phyloP scores from a whole-genome alignment of 1,140 invertebrate genomes.

The Schlechtendalia chinensis region DNA sequence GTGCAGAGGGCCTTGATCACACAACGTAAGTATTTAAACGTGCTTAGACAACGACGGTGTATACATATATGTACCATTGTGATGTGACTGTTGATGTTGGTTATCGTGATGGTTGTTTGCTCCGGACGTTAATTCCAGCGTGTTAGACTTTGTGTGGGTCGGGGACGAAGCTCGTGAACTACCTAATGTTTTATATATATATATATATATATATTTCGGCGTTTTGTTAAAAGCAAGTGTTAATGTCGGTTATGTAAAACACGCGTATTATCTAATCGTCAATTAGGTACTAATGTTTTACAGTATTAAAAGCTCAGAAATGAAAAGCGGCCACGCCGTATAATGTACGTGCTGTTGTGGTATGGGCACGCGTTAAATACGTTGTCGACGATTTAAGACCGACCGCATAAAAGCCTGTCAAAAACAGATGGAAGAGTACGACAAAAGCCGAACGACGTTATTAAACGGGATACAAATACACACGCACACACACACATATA shows the following conservation, averaged over 20 bases:
- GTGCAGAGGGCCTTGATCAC: too few species aligned
- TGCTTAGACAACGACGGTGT: conserved; percentile 31
- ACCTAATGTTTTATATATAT: conserved; percentile 56
- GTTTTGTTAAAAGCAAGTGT: background rate
- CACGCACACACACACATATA: too few species aligned
- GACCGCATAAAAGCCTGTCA: too few species aligned
- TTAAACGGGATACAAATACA: too few species aligned
- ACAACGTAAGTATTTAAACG: background rate
- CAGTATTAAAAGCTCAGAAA: conserved; percentile 4
- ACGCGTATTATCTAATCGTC: conserved; percentile 3
- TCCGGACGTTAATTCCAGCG: conserved; percentile 41
- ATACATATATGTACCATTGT: conserved; percentile 36
- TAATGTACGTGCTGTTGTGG: too few species aligned
- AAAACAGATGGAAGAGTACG: too few species aligned
- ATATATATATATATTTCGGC: conserved; percentile 23
- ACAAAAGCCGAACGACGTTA: background rate
- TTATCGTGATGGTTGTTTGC: conserved; percentile 45
- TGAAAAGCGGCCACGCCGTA: background rate
- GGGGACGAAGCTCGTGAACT: conserved; percentile 71
- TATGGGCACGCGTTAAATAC: background rate
- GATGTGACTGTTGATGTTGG: conserved; percentile 39
- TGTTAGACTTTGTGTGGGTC: conserved; percentile 59
- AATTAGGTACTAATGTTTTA: background rate
- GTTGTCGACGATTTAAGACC: background rate
- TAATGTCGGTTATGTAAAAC: background rate